Evolutionary conservation across 2,888 invertebrate genomes (phyloP), one percentile per base, ranked within the genome.

Genomic region (Eledona agricola): DNA sequence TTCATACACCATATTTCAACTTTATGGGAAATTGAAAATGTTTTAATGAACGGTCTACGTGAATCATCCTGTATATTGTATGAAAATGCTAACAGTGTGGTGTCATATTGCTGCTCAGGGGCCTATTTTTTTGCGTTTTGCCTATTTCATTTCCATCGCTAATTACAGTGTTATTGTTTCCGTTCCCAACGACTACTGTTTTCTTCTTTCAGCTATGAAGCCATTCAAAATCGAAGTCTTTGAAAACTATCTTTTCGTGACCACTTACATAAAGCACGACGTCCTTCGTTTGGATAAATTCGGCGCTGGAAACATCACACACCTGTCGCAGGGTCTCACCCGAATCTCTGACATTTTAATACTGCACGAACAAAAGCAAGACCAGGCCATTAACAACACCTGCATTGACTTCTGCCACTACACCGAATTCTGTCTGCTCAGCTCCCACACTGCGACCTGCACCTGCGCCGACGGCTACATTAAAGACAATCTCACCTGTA

Each of bases 191-290:
- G n/a, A n/a, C n/a, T n/a, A n/a, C n/a, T n/a, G 29, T 49, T 58
- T 42, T 56, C 52, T 59, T 59, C 32, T 71, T 76, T 65, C 67
- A 72, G 80, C 78, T 57, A 83, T 84, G 58, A 84, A 84, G 67
- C 89, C 90, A 0, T 84, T 81, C 70, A 85, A 84, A 72, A 75
- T 90, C 17, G 89, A 88, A 64, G 81, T 90, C 0, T 89, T 90
- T 70, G 89, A 89, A 72, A 86, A 89, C 66, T 79, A 76, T 51
- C 69, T 89, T 5, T 90, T 84, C 69, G 79, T 89, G 12, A 83
- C 86, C 22, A 81, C 87, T 1, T 84, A 84, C 65, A 81, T 78
- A 22, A 79, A 81, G 35, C 83, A 86, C 66, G 81, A 81, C 55
- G 81, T 89, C 28, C 75, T 85, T 23, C 80, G 81, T 60, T 76